Base-by-base conservation (phyloP, 2,888 invertebrate species). In the Rutpela maculata region DNA sequence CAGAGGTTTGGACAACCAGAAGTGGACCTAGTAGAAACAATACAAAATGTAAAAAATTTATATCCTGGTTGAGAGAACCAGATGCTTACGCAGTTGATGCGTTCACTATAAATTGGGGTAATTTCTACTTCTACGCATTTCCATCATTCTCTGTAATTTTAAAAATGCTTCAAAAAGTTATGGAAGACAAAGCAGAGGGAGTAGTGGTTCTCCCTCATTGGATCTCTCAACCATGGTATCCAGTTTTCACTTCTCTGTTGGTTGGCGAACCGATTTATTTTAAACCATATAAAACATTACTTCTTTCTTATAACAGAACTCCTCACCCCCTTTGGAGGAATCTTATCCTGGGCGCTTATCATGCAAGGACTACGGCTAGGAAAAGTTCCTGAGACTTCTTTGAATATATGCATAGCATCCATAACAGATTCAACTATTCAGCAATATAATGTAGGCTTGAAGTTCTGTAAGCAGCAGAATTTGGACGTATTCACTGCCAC, bases 121-220 rank as follows among this genome's bases (percentile, higher is more conserved):
- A 69, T 26, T 35, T 74, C 18, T 66, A 31, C 17, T 81, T 82
- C 50, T 84, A 84, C 81, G 81, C 81, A 35, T 83, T 83, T 67
- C 82, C 78, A 26, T 81, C 81, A 19, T 68, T 73, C 12, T 70
- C 74, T 7, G n/a, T 79, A 19, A 72, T 78, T 63, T 71, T 65
- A 17, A 69, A 60, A 26, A 62, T 62, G 15, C 17, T 79, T 6
- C 22, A 79, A 56, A 79, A 78, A 62, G 74, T 74, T n/a, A 77
- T 77, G 22, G 60, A 60, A n/a, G 79, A 79, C 43, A 66, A 69
- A 18, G 76, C 76, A n/a, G 56, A 35, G 22, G 76, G 74, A 22
- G 73, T 76, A 31, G 50, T 72, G 19, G 72, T 76, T 0, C 67
- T 76, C 12, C 76, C 76, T 12, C n/a, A 56, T 3, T 76, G 76